Evolutionary conservation across 2,888 invertebrate genomes (phyloP).

Genomic region (Phragmatobia fuliginosa): DNA sequence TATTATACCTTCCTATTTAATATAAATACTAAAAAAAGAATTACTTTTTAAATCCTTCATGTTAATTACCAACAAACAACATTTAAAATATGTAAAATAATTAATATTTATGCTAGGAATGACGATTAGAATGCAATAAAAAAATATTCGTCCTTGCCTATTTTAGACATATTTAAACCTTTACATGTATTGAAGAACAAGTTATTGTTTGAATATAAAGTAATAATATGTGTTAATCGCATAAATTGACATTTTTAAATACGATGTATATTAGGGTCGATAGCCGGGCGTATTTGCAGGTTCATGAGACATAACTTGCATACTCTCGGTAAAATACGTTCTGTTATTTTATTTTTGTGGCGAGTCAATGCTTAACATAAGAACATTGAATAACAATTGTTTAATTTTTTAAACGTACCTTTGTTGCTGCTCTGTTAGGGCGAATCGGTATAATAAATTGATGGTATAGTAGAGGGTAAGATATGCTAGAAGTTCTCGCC

Average conservation of each 20-base stretch:
- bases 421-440: constrained; percentile 92
- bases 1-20: too few relatives aligned
- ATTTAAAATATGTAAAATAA: not conserved
- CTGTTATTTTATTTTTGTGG: constrained; percentile 17
- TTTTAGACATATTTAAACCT: not conserved
- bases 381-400: not conserved
- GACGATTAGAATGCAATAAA: not conserved
- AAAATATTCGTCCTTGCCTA: constrained; percentile 21
- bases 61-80: not conserved
- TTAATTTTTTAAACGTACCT: constrained; percentile 84
- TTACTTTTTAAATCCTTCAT: not conserved
- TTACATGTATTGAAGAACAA: not conserved
- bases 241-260: constrained; percentile 22
- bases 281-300: constrained; percentile 3
- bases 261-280: constrained; percentile 26
- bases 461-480: constrained; percentile 94
- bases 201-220: constrained; percentile 11
- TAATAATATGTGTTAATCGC: constrained; percentile 8
- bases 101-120: not conserved
- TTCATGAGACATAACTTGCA: constrained; percentile 12
- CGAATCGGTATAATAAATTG: constrained; percentile 95
- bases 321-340: constrained; percentile 15
- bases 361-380: constrained; percentile 7
- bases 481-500: constrained; percentile 96
- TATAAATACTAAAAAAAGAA: not conserved